Evolutionary conservation across 2,797 vertebrate species (phyloP).

Genomic region (Oryzias dopingdopingensis): DNA sequence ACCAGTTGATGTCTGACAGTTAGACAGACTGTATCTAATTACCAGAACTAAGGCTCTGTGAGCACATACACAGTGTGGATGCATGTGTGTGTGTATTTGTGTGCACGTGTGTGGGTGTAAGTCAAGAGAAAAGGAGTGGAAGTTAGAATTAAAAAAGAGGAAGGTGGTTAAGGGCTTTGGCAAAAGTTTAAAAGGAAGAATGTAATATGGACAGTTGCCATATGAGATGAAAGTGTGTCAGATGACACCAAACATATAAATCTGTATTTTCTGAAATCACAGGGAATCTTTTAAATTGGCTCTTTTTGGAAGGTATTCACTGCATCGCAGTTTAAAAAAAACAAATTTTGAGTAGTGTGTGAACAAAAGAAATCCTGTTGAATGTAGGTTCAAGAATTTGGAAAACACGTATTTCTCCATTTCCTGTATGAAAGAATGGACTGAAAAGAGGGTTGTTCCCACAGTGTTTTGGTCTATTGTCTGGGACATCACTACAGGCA

Average conservation of each 20-base stretch:
- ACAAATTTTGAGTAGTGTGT: conserved; percentile 23
- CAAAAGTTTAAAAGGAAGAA: conserved; percentile 63
- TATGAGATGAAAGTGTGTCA: conserved; percentile 36
- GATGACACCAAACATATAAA: conserved; percentile 43
- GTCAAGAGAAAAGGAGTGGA: conserved; percentile 52
- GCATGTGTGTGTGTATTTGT: conserved; percentile 44
- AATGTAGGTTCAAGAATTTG: conserved; percentile 26
- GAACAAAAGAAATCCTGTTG: conserved; percentile 56
- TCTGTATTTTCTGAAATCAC: conserved; percentile 33
- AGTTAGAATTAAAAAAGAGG: conserved; percentile 62
- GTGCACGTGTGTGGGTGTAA: conserved; percentile 43
- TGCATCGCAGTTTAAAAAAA: conserved; percentile 29
- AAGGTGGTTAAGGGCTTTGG: conserved; percentile 66
- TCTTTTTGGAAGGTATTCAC: conserved; percentile 34
- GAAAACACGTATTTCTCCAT: conserved; percentile 47
- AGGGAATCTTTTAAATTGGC: conserved; percentile 42
- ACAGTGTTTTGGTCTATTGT: conserved; percentile 54
- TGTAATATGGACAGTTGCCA: conserved; percentile 61
- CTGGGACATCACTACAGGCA: conserved; percentile 35
- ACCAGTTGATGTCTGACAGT: conserved; percentile 78
- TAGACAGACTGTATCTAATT: conserved; percentile 80
- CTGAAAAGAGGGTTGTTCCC: conserved; percentile 48
- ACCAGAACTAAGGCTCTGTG: conserved; percentile 62
- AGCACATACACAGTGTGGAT: too few species aligned
- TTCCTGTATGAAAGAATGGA: conserved; percentile 62